Conservation (phyloP, 2,797 vertebrate species). For the Meriones psammophilus region DNA sequence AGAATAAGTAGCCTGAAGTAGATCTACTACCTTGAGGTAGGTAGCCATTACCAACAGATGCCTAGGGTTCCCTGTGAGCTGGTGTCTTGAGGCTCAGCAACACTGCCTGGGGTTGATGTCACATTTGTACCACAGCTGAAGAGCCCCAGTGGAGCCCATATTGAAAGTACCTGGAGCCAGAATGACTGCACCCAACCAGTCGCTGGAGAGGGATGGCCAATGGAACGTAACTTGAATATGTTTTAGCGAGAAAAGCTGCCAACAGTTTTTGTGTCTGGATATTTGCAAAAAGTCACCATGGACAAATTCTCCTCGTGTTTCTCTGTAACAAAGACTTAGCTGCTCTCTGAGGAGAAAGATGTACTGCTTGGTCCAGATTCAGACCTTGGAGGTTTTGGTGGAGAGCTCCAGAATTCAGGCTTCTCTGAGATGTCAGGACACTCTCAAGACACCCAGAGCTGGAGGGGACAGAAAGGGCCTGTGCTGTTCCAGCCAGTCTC, state of each 20-base stretch:
- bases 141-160: neutral
- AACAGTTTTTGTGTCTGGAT: neutral
- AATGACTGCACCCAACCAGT: neutral
- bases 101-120: neutral
- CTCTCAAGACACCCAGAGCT: neutral
- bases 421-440: neutral
- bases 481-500: neutral
- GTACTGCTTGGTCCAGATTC: neutral
- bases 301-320: neutral
- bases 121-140: neutral
- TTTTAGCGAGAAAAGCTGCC: constrained; percentile 28
- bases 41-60: neutral
- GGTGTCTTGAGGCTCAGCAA: neutral
- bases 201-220: neutral
- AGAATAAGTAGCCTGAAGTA: neutral
- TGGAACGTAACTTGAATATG: neutral
- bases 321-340: neutral
- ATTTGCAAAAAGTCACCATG: neutral
- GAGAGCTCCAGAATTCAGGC: neutral
- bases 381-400: neutral
- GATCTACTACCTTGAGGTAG: neutral
- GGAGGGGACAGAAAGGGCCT: neutral
- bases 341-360: neutral
- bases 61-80: neutral
- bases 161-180: neutral